Conservation (phyloP, 2,888 invertebrate species). For the Leucoma salicis region DNA sequence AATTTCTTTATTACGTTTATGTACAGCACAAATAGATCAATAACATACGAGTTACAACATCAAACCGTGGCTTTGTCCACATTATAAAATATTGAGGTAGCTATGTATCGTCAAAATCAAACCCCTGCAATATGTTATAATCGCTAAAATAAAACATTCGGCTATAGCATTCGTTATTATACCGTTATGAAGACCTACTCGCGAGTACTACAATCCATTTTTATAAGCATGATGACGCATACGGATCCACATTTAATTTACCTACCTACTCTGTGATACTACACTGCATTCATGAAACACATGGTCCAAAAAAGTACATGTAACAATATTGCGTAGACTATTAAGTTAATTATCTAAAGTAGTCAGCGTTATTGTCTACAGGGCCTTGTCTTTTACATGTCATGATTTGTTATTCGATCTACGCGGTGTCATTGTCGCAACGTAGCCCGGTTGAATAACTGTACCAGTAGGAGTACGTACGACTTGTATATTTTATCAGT, state of each 20-base stretch:
- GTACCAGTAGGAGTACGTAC: neutral
- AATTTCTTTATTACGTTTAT: no score
- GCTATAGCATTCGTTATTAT: constrained; percentile 43
- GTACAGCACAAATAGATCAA: no score
- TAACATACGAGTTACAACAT: no score
- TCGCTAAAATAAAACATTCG: constrained; percentile 39
- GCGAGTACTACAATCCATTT: constrained; percentile 41
- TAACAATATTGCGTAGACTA: constrained; percentile 12
- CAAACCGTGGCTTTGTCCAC: no score
- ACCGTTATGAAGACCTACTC: constrained; percentile 57
- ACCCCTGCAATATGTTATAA: no score
- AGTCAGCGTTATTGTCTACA: constrained; percentile 11
- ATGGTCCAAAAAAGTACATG: constrained; percentile 12
- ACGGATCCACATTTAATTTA: constrained; percentile 34
- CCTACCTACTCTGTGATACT: constrained; percentile 10
- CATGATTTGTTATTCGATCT: constrained; percentile 46
- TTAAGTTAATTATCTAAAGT: no score
- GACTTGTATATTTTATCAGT: constrained; percentile 16
- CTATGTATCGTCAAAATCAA: neutral
- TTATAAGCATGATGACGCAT: constrained; percentile 62
- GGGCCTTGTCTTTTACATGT: constrained; percentile 31
- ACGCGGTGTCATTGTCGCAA: constrained; percentile 33
- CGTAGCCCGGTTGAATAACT: constrained; percentile 21
- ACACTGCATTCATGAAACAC: constrained; percentile 16
- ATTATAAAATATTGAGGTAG: no score